These are phyloP conservation scores for Oncorhynchus masou DNA, from an alignment of 2,113 vertebrate genomes.

Conservation along the genomic window DNA sequence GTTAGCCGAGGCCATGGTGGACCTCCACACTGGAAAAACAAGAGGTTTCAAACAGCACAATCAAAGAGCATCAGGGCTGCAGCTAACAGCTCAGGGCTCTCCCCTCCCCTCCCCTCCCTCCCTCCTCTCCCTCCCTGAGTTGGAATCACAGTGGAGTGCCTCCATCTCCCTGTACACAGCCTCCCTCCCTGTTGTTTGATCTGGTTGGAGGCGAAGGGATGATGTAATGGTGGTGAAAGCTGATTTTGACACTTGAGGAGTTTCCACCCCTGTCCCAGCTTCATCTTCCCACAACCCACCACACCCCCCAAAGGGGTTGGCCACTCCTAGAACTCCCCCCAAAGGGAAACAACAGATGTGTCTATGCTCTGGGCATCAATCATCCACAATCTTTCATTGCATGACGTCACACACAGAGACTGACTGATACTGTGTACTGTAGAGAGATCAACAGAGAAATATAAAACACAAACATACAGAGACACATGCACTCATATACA, in stretches of 20 bases:
- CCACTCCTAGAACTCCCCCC: conserved; percentile 58
- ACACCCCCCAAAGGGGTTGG: conserved; percentile 46
- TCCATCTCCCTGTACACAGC: conserved; percentile 38
- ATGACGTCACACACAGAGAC: conserved; percentile 7
- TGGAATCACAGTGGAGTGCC: conserved; percentile 24
- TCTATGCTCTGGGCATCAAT: conserved; percentile 58
- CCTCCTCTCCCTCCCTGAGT: conserved; percentile 26
- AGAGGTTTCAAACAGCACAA: background rate
- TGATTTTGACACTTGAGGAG: conserved; percentile 44
- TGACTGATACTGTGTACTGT: background rate
- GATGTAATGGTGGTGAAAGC: conserved; percentile 65
- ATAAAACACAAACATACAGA: background rate
- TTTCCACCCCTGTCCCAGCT: conserved; percentile 51
- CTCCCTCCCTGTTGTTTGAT: conserved; percentile 49
- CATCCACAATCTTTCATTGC: conserved; percentile 60
- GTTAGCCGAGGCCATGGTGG: background rate
- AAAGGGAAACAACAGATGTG: conserved; percentile 66
- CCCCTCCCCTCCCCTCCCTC: conserved; percentile 26
- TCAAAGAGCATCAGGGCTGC: background rate
- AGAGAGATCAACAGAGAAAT: conserved; percentile 16
- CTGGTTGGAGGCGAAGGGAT: conserved; percentile 58
- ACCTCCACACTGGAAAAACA: background rate
- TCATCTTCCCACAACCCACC: conserved; percentile 58
- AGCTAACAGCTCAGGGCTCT: background rate
- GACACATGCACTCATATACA: background rate